A percentile compares a stretch with the other conserved stretches of the same genome.
Evolutionary conservation across 2,797 vertebrate species (phyloP).

Genomic region (Scomberomorus guttatus): DNA sequence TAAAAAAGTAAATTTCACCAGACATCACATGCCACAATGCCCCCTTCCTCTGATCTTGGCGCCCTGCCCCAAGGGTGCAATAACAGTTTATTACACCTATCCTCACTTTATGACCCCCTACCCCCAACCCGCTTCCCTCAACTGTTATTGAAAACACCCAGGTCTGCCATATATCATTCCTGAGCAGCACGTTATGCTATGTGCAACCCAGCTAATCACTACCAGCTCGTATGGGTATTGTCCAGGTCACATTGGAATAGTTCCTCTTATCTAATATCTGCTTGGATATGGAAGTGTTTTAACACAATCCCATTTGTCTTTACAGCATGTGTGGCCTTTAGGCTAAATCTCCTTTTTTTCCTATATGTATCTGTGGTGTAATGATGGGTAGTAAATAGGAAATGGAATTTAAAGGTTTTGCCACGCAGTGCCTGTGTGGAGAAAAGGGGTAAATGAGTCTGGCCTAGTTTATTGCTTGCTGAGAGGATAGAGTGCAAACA

Average conservation of each 20-base stretch:
- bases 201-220: slow-evolving; percentile 74
- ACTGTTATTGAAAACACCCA: slow-evolving; percentile 87
- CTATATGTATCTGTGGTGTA: slow-evolving; percentile 52
- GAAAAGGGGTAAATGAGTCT: slow-evolving; percentile 40
- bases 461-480: slow-evolving; percentile 48
- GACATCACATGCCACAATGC: slow-evolving; percentile 76
- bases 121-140: slow-evolving; percentile 64
- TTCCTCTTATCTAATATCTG: slow-evolving; percentile 76
- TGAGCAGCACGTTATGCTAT: slow-evolving; percentile 79
- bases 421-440: slow-evolving; percentile 28
- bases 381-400: slow-evolving; percentile 60
- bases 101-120: slow-evolving; percentile 80
- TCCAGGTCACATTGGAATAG: slow-evolving; percentile 68
- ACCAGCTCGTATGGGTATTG: slow-evolving; percentile 45
- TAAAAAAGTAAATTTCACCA: slow-evolving; percentile 72
- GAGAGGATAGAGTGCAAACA: slow-evolving; percentile 23
- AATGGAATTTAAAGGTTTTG: slow-evolving; percentile 60
- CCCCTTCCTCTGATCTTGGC: slow-evolving; percentile 77
- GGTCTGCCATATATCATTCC: slow-evolving; percentile 82
- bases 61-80: slow-evolving; percentile 84
- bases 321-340: slow-evolving; percentile 56
- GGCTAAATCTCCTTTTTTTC: slow-evolving; percentile 43
- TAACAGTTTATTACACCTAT: slow-evolving; percentile 88
- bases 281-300: slow-evolving; percentile 72
- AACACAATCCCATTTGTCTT: slow-evolving; percentile 78